Percentiles rank a stretch among this genome's conserved stretches.
Conservation (phyloP, 2,888 invertebrate species). For the Cerastoderma edule region DNA sequence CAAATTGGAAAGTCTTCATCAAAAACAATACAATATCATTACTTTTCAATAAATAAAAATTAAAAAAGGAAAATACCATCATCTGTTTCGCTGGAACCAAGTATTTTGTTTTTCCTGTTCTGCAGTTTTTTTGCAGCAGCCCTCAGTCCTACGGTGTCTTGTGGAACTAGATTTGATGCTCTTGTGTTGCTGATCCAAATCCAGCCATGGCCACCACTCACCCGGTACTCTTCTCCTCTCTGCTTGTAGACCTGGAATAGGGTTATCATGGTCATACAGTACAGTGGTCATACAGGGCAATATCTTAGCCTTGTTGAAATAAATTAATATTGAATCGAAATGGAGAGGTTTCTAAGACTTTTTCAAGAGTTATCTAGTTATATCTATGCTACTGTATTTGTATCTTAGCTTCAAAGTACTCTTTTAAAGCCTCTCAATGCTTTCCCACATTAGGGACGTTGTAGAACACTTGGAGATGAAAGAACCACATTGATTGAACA, state of each 20-base stretch:
- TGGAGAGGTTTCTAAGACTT: no score
- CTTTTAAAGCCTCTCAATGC: no score
- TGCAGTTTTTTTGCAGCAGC: conserved; percentile 82
- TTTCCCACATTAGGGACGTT: no score
- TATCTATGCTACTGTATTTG: not conserved
- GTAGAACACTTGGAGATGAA: no score
- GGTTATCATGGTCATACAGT: not conserved
- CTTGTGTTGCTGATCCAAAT: conserved; percentile 83
- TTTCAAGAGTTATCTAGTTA: not conserved
- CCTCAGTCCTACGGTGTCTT: conserved; percentile 87
- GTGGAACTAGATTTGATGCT: conserved; percentile 86
- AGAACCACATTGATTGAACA: no score
- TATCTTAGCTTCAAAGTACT: not conserved
- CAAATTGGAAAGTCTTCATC: no score
- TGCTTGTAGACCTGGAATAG: conserved; percentile 90
- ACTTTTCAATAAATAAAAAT: no score
- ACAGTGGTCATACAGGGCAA: no score
- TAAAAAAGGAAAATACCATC: not conserved
- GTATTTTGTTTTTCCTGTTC: conserved; percentile 62
- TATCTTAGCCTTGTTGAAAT: no score
- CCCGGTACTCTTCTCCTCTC: conserved; percentile 98
- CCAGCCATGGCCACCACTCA: conserved; percentile 99
- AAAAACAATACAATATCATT: no score
- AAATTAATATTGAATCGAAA: no score
- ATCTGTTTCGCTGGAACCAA: conserved; percentile 36